Base-by-base conservation (phyloP, 2,113 vertebrate genomes). In the Rana temporaria region DNA sequence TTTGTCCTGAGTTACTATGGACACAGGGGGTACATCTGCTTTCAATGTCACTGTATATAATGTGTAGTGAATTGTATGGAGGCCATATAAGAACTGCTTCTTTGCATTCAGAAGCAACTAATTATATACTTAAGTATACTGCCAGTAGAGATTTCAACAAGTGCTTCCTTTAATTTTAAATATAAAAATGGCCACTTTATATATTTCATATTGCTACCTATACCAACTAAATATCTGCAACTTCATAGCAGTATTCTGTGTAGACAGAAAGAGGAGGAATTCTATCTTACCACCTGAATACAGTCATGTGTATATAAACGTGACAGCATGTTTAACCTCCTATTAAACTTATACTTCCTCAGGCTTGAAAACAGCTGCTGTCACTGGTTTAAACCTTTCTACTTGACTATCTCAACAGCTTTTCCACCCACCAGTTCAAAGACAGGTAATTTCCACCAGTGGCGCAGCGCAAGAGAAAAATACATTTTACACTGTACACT, bases 251-350 rank as follows among this genome's bases (percentile, higher is more conserved):
- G 20, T 14, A 20, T 14, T 24, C 9, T 32, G 4, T n/a, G 12
- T 6, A 53, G 18, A 67, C 4, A n/a, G 32, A 67, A 30, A 30
- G 32, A 67, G 65, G 7, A 42, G 32, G 17, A 20, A 55, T 70
- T 73, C 55, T 26, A n/a, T 74, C 55, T 19, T 11, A 62, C 7
- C 22, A 18, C 42, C 59, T 14, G n/a, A n/a, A n/a, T n/a, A 42
- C 26, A 30, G 34, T n/a, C 57, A 32, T 75, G 72, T 62, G 18
- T 55, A 34, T 55, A 34, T 38, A 75, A 57, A 62, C 53, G 16
- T 75, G 72, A 75, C 72, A 62, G 72, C 72, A 75, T 38, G 57
- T 75, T 75, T 75, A 75, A 75, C 72, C 72, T 75, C 72, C 18
- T 32, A 42, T 42, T 62, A 57, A 75, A 56, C 72, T 32, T 75